Evolutionary conservation across 2,797 vertebrate species (phyloP).

Genomic region (Pipistrellus pipistrellus): DNA sequence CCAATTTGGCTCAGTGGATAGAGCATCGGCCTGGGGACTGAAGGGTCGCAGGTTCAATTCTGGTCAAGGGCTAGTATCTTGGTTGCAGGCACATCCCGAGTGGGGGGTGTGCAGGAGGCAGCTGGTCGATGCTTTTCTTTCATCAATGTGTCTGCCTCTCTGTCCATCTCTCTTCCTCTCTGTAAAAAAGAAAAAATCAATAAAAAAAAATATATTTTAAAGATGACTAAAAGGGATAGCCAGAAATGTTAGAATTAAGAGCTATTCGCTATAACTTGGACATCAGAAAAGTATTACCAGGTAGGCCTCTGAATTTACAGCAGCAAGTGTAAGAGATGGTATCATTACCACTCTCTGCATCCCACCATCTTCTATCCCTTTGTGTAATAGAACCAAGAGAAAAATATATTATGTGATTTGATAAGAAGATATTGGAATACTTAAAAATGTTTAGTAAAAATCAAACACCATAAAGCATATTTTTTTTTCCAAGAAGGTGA

Average conservation of each 20-base stretch:
- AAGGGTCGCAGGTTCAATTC: too few species aligned
- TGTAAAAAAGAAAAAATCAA: too few species aligned
- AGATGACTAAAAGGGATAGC: neutral
- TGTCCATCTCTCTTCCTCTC: too few species aligned
- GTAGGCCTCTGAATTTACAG: neutral
- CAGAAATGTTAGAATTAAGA: slow-evolving; percentile 46
- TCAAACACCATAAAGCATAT: neutral
- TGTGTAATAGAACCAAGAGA: neutral
- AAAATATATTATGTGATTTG: neutral
- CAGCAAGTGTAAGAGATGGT: neutral
- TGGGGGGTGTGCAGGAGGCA: too few species aligned
- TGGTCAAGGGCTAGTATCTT: too few species aligned
- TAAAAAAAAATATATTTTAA: too few species aligned
- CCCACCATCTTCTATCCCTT: neutral
- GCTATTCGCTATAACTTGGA: neutral
- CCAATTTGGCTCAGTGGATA: too few species aligned
- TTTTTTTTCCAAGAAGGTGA: slow-evolving; percentile 4
- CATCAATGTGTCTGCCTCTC: too few species aligned
- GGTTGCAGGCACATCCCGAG: too few species aligned
- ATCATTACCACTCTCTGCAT: neutral
- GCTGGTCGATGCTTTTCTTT: too few species aligned
- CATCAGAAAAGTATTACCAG: neutral
- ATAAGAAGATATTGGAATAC: neutral
- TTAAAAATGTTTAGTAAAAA: neutral
- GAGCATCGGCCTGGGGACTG: too few species aligned